A percentile compares a stretch with the other conserved stretches of the same genome.
Evolutionary conservation across 2,888 invertebrate species (phyloP).

Genomic region (Lydus trimaculatus): DNA sequence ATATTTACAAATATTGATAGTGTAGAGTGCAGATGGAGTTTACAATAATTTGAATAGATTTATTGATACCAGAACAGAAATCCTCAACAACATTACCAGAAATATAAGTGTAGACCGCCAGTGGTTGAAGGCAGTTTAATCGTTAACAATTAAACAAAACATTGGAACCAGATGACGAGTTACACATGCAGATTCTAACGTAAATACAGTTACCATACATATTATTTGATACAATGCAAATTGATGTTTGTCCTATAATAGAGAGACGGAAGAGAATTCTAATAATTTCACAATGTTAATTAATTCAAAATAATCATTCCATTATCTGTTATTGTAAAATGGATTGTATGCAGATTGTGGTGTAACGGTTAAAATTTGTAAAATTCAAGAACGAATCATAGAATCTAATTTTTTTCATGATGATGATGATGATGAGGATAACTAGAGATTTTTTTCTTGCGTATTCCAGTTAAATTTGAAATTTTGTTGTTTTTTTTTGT

Average conservation of each 20-base stretch:
- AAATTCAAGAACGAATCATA: no score
- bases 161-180: constrained; percentile 47
- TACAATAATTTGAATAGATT: neutral
- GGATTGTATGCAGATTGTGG: constrained; percentile 22
- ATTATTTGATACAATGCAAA: constrained; percentile 44
- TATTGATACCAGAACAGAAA: neutral
- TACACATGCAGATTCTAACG: constrained; percentile 48
- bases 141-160: constrained; percentile 48
- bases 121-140: constrained; percentile 44
- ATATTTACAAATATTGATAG: no score
- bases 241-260: constrained; percentile 42
- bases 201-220: constrained; percentile 45
- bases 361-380: neutral
- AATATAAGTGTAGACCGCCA: constrained; percentile 32
- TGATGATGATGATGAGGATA: no score
- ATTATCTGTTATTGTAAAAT: constrained; percentile 38
- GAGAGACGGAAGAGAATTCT: constrained; percentile 34
- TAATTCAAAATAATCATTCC: constrained; percentile 50
- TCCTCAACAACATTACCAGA: neutral
- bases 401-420: neutral
- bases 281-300: constrained; percentile 50
- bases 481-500: constrained; percentile 14
- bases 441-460: neutral
- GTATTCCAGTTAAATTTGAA: neutral
- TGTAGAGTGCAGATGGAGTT: neutral